Evolutionary conservation across 1,140 invertebrate species (phyloP), one percentile per base, ranked within the genome.

Genomic region (Plutomurus gul): DNA sequence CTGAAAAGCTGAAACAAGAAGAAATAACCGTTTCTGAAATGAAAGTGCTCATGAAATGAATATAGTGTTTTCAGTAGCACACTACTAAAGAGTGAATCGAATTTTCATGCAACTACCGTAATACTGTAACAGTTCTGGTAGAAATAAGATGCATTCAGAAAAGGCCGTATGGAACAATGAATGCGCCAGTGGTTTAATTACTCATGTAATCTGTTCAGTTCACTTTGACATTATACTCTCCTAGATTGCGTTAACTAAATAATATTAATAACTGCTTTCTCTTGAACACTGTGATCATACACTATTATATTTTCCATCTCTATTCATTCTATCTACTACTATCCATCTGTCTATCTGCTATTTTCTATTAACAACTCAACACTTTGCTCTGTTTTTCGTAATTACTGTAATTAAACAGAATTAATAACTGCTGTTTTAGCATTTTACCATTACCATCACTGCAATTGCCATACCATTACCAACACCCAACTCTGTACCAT

Each of bases 191-290:
- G 71, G 43, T 40, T 40, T 30, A 13, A 39, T 60, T 13, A 60
- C 18, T 65, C 56, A 33, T 51, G 27, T 16, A 65, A 65, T 65
- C n/a, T n/a, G n/a, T 46, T 56, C 49, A 37, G 74, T 51, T 39
- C 36, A 43, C 39, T 43, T 43, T 73, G 71, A 73, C 40, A 72
- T 72, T 72, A 46, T 40, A 46, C 39, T n/a, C n/a, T 72, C 36
- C 37, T 39, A 40, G 70, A 46, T 39, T 40, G 43, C 37, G 18
- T 40, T 43, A 72, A 72, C 10, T 22, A n/a, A 40, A 22, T 40
- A 39, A 36, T 70, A 36, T 70, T 33, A 70, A 70, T 70, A 37
- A 70, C 27, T 37, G 60, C 27, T 70, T 11, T 20, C 25, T 60
- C 22, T 60, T 60, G 22, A 60, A 51, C 47, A 22, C 47, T 51